Conservation (phyloP, 2,888 invertebrate genomes). For the Eilema caniola region DNA sequence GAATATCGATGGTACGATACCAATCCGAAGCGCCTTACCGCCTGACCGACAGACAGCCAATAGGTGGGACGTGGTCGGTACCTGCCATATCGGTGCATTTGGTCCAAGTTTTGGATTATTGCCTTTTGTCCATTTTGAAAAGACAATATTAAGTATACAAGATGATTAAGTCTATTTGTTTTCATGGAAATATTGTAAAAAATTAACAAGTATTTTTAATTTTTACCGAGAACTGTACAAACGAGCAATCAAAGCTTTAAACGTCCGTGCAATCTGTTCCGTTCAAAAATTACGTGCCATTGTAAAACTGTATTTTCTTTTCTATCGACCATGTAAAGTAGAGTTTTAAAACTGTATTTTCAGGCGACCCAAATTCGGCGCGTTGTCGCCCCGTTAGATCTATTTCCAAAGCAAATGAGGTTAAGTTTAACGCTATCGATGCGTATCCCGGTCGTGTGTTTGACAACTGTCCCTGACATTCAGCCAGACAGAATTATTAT, state of each 20-base stretch:
- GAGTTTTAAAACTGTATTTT: conserved; percentile 3
- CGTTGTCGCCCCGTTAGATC: conserved; percentile 29
- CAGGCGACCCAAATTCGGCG: conserved; percentile 9
- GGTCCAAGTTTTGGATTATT: too few relatives aligned
- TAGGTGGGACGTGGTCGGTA: too few relatives aligned
- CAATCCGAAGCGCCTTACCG: too few relatives aligned
- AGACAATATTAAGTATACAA: neutral
- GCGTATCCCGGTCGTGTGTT: conserved; percentile 25
- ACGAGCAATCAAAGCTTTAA: neutral
- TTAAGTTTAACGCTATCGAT: conserved; percentile 23
- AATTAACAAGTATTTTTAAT: neutral
- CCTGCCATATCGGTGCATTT: too few relatives aligned
- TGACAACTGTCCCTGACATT: conserved; percentile 45
- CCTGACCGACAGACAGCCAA: too few relatives aligned
- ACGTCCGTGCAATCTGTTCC: neutral
- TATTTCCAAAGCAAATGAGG: conserved; percentile 47
- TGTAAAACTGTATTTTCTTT: too few relatives aligned
- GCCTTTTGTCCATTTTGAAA: too few relatives aligned
- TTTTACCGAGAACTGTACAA: neutral
- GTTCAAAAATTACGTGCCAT: neutral
- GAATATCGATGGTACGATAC: too few relatives aligned
- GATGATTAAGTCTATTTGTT: neutral
- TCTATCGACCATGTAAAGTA: neutral
- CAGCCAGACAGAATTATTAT: conserved; percentile 11
- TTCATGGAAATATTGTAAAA: neutral